phyloP scores from a whole-genome alignment of 1,140 invertebrate genomes.

The Drosophila obscura region DNA sequence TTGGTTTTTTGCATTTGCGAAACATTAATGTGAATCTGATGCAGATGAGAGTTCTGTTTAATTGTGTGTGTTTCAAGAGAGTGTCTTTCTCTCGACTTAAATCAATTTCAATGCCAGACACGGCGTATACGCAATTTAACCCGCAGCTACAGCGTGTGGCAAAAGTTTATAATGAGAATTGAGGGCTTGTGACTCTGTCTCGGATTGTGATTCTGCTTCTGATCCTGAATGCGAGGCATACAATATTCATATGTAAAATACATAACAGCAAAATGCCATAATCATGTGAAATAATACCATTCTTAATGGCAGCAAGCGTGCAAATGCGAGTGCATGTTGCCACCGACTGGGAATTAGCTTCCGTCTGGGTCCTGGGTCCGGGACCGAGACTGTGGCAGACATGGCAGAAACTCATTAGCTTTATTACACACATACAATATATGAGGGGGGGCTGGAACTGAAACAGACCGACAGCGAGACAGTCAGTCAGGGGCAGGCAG shows the following conservation, averaged over 20 bases:
- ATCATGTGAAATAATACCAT: conserved; percentile 57
- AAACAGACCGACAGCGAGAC: neutral
- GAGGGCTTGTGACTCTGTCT: neutral
- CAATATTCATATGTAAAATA: conserved; percentile 22
- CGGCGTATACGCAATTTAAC: conserved; percentile 18
- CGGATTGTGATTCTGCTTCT: too few relatives aligned
- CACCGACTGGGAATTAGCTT: conserved; percentile 41
- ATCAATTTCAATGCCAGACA: conserved; percentile 45
- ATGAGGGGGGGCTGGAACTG: neutral
- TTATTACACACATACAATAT: conserved; percentile 47
- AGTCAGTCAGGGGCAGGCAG: conserved; percentile 11
- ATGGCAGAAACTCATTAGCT: conserved; percentile 75
- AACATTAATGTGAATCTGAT: conserved; percentile 71
- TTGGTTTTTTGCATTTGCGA: conserved; percentile 60
- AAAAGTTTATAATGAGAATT: conserved; percentile 15
- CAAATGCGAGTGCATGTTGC: conserved; percentile 48
- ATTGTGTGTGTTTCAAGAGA: conserved; percentile 41
- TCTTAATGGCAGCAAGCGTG: conserved; percentile 52
- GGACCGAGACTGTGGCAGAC: conserved; percentile 43
- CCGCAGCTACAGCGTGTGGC: conserved; percentile 6
- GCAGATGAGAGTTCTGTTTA: conserved; percentile 38
- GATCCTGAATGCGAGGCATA: conserved; percentile 2
- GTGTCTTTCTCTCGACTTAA: conserved; percentile 39
- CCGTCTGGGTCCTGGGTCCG: conserved; percentile 38
- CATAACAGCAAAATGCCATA: conserved; percentile 47